Base-by-base conservation (phyloP, 2,113 vertebrate species). In the Epinephelus lanceolatus region DNA sequence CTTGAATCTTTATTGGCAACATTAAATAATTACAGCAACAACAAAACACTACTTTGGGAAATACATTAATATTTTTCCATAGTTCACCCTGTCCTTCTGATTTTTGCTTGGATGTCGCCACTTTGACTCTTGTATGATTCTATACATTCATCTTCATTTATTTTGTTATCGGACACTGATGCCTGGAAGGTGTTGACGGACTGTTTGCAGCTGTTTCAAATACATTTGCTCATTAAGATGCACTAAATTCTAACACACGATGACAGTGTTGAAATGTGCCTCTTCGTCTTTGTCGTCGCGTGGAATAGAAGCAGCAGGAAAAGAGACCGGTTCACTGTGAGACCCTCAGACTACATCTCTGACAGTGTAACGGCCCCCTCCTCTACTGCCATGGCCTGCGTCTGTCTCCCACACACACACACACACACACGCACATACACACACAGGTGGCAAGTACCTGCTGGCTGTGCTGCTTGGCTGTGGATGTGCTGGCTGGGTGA, bases 301-400 rank as follows among this genome's bases (percentile, higher is more conserved):
- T 85, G 30, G 92, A 91, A 75, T 52, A 90, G 90, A 88, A 94
- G 95, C 96, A 95, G 97, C 95, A 97, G 96, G 96, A 96, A 97
- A 98, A 99, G 97, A 98, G 97, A 98, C 97, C 97, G 97, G 97
- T 98, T 98, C 97, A 99, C 97, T 98, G 97, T 98, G 97, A 98
- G 97, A 98, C 96, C 96, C 96, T 97, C 95, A 96, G 97, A 97
- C 96, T 97, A 96, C 97, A 97, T 99, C 98, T 98, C 98, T 97
- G 96, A 99, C 98, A 99, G 98, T 98, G 97, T 96, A 97, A 97
- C 97, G 98, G 98, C 98, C 97, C 97, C 97, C 96, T 93, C 96
- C 95, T 97, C 96, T 96, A 93, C 96, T 85, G 95, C 95, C 92
- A 81, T 86, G 59, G 59, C 73, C 83, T 59, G 65, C 15, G 55